phyloP scores from a whole-genome alignment of 2,888 invertebrate species.

The Orthosia incerta region DNA sequence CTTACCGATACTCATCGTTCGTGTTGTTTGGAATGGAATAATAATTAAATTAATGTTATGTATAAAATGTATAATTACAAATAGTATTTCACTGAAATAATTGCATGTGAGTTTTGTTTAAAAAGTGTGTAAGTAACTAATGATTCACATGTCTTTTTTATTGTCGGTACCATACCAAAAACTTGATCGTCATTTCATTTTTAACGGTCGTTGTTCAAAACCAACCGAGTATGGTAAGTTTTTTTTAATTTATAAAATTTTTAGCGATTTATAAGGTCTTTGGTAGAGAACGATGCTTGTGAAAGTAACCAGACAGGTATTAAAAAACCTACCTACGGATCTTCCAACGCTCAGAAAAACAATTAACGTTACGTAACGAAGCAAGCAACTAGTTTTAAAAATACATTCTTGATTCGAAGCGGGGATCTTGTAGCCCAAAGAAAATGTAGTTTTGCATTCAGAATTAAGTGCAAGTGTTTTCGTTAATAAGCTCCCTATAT shows the following conservation, averaged over 20 bases:
- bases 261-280: neutral
- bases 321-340: neutral
- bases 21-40: neutral
- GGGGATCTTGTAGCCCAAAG: too few species aligned
- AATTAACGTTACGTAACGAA: slow-evolving; percentile 9
- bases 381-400: neutral
- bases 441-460: slow-evolving; percentile 5
- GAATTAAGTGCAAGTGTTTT: neutral
- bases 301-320: slow-evolving; percentile 27
- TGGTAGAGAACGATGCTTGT: slow-evolving; percentile 19
- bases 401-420: neutral
- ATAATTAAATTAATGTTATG: too few species aligned
- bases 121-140: too few species aligned
- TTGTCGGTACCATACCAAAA: neutral
- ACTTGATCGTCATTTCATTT: too few species aligned
- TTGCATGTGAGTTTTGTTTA: neutral
- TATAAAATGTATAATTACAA: too few species aligned
- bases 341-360: neutral
- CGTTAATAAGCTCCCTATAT: too few species aligned
- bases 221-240: neutral
- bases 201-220: neutral
- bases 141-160: too few species aligned
- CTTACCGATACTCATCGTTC: too few species aligned
- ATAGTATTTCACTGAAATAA: neutral
- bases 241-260: neutral